phyloP scores from a whole-genome alignment of 30 jellyfish, hydroid and myxozoan genomes.

The Hydractinia echinata region DNA sequence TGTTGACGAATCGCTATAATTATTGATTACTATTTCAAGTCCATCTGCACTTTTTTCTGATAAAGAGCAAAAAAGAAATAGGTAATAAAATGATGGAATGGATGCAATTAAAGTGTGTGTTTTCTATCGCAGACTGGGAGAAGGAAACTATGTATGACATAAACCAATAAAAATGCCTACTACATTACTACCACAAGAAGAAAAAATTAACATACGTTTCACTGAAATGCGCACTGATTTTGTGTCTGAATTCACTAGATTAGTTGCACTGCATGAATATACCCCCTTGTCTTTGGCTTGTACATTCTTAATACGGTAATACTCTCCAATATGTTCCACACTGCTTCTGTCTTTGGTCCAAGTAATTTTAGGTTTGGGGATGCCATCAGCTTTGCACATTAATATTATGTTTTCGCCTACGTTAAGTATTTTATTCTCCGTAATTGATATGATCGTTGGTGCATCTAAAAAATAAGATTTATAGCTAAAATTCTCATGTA shows the following conservation, averaged over 20 bases:
- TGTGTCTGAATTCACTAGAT: constrained; percentile 53
- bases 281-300: constrained; percentile 57
- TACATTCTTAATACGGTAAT: constrained; percentile 37
- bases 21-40: no score
- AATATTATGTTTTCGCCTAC: constrained; percentile 43
- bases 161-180: background rate
- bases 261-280: constrained; percentile 68
- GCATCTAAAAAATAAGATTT: constrained; percentile 30
- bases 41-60: background rate
- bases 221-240: constrained; percentile 46
- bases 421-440: constrained; percentile 50
- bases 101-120: background rate
- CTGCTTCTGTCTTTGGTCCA: constrained; percentile 63
- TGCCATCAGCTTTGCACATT: constrained; percentile 78
- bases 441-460: constrained; percentile 51
- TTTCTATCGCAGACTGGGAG: background rate
- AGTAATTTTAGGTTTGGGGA: constrained; percentile 61
- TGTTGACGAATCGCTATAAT: background rate
- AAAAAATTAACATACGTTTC: constrained; percentile 50
- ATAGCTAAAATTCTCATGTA: no score
- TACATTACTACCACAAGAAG: background rate
- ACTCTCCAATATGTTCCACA: constrained; percentile 36
- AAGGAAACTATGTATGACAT: background rate
- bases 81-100: background rate
- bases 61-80: background rate